Base-by-base conservation (phyloP, 2,888 invertebrate species). In the Rhyacophila evoluta region DNA sequence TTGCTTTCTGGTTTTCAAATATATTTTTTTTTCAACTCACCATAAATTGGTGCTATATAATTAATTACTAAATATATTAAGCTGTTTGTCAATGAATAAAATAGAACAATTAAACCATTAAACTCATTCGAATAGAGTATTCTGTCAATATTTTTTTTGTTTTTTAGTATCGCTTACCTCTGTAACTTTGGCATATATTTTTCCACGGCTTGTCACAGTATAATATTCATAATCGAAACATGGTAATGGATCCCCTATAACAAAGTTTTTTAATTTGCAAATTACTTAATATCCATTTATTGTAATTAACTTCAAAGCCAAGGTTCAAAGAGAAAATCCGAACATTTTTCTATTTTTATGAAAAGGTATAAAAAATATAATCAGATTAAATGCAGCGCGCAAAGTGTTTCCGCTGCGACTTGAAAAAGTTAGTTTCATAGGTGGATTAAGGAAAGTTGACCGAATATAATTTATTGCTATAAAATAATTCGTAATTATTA, bases 311-410 rank as follows among this genome's bases (percentile, higher is more conserved):
- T 55, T 55, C 55, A 55, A 55, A 55, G 55, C 55, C 55, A 55
- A 19, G 55, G 55, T 55, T 55, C 55, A 55, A 55, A 55, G 25
- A 8, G 33, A 69, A 33, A 69, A 33, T 33, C 69, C 29, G 69
- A 69, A 69, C 69, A 29, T 29, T 69, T 28, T 69, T 69, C 69
- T 69, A 27, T 69, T 69, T 69, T 29, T n/a, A 29, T 28, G 39
- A 39, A 75, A 69, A 38, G 39, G 11, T 39, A 75, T 55, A 75
- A 75, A 68, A 75, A 67, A 72, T 67, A 29, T 76, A 79, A 79
- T 79, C 76, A 69, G 75, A 76, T 76, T 75, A 79, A 72, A 79
- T 79, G 76, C 72, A 76, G 55, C 74, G 76, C 73, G 76, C 73
- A 79, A 79, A 79, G 74, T 76, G 75, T 72, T 76, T 75, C 74